Percentiles rank a stretch among this genome's conserved stretches.
phyloP scores from a whole-genome alignment of 2,113 vertebrate species.

The Lophotis ruficrista region DNA sequence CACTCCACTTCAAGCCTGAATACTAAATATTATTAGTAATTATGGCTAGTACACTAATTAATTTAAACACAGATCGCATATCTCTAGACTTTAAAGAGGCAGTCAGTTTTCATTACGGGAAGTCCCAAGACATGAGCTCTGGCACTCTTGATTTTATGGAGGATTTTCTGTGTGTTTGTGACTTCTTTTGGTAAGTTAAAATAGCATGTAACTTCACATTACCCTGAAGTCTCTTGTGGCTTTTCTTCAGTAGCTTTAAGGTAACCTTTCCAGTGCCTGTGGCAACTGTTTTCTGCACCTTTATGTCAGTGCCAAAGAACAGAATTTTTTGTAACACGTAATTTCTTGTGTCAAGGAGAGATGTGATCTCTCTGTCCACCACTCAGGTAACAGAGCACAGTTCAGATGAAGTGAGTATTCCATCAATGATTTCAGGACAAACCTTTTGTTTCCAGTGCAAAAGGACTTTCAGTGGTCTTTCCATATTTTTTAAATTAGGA shows the following conservation, averaged over 20 bases:
- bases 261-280: not conserved
- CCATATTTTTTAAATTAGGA: not conserved
- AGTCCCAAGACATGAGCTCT: not conserved
- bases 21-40: not conserved
- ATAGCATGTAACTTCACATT: not conserved
- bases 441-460: not conserved
- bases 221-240: not conserved
- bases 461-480: not conserved
- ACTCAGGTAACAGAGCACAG: not conserved
- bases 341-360: not conserved
- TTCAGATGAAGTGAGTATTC: not conserved
- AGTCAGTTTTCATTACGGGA: not conserved
- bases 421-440: not conserved
- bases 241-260: not conserved
- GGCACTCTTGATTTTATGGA: not conserved
- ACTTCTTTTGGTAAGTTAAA: not conserved
- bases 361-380: not conserved
- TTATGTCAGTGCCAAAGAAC: not conserved
- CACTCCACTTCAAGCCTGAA: not conserved
- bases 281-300: not conserved
- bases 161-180: not conserved
- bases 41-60: not conserved
- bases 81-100: not conserved
- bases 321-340: not conserved
- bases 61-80: not conserved